Conservation (phyloP, 1,140 invertebrate species). For the Drosophila bocqueti region DNA sequence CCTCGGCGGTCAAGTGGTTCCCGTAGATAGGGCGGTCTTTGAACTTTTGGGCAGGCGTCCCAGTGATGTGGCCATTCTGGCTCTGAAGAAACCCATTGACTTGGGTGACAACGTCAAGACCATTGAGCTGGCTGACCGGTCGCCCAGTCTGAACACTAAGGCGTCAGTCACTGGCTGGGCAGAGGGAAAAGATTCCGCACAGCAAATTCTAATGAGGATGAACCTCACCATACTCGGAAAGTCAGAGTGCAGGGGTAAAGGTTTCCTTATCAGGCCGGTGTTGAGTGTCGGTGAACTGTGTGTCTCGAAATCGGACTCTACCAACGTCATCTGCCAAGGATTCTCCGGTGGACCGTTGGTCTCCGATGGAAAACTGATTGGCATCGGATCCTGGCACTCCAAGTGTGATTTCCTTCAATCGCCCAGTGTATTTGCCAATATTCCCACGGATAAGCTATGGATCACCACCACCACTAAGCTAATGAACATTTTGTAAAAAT, state of each 20-base stretch:
- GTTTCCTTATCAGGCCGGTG: not conserved
- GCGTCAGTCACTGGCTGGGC: constrained; percentile 37
- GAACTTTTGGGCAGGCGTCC: not conserved
- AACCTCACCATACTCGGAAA: not conserved
- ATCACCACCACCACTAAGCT: constrained; percentile 7
- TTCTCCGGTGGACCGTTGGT: constrained; percentile 31
- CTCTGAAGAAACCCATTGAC: not conserved
- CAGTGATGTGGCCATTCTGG: constrained; percentile 32
- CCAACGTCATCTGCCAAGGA: not conserved
- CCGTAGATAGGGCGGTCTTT: not conserved
- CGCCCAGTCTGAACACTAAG: not conserved
- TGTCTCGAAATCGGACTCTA: not conserved
- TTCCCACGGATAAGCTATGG: constrained; percentile 19
- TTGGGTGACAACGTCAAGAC: not conserved
- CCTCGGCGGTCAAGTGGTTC: not conserved
- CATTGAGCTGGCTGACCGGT: not conserved
- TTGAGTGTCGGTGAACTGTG: constrained; percentile 8
- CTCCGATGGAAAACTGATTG: constrained; percentile 24
- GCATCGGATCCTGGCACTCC: constrained; percentile 24
- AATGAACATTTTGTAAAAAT: not conserved
- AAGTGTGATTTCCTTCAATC: constrained; percentile 6
- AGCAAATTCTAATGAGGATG: not conserved
- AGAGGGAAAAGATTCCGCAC: not conserved
- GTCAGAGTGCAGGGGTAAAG: not conserved
- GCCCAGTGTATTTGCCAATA: constrained; percentile 29